Evolutionary conservation across 1,140 invertebrate genomes (phyloP), one percentile per base, ranked within the genome.

Genomic region (Bombus turneri): DNA sequence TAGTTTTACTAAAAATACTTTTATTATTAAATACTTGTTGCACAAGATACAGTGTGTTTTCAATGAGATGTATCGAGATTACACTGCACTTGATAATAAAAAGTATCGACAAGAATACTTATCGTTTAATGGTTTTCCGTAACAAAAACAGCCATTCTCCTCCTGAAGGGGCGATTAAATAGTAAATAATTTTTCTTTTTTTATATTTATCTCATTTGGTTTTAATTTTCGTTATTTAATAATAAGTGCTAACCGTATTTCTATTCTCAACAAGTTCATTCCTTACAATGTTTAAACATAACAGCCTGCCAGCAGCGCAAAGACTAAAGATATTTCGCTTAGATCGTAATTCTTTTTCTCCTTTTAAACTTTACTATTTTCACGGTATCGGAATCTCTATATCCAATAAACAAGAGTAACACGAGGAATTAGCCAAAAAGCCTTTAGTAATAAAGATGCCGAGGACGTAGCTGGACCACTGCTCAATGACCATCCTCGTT

Each of bases 221-320:
- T 87, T 90, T 87, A 87, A 88, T 88, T 90, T 88, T 76, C 72
- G 87, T 84, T 75, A 77, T 82, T 85, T 84, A 84, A 88, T 84
- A 81, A 90, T 91, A 85, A 74, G 84, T 86, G 88, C 88, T 89
- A 88, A 90, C 87, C 68, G 83, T 75, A 74, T 83, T 81, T 86
- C 80, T 89, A 94, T 93, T 90, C 91, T 83, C 92, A 91, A 78
- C 92, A 91, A 76, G 94, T 90, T 78, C 83, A 93, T 91, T 92
- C 93, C 57, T 93, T 91, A 75, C 92, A 93, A 86, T 95, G 83
- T 86, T 94, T 93, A 95, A 79, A 95, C 93, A 92, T 93, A 95
- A 95, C 94, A 95, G 94, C 92, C 93, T 94, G 94, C 94, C 94
- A 95, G 94, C 94, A 95, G 95, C 93, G 90, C 87, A 91, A 93